Percentiles rank a stretch among this genome's conserved stretches.
Evolutionary conservation across 2,888 invertebrate species (phyloP).

Genomic region (Lochmaea crataegi): DNA sequence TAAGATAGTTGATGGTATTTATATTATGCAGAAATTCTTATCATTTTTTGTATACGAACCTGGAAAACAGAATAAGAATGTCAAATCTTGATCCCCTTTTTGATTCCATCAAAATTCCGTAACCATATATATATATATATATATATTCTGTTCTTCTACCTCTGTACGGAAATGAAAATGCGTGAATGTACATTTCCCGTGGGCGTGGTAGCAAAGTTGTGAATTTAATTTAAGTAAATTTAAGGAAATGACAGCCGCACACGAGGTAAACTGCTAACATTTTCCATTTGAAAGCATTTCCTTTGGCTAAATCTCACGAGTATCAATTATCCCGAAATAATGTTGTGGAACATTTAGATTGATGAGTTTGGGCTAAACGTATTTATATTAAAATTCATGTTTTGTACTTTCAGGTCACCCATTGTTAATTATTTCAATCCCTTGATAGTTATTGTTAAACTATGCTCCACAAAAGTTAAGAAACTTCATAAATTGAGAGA

Average conservation of each 20-base stretch:
- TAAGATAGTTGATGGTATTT: too few relatives aligned
- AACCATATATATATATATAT: constrained; percentile 6
- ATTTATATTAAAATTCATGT: neutral
- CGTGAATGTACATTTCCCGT: constrained; percentile 56
- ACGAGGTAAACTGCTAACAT: constrained; percentile 38
- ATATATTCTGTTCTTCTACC: constrained; percentile 7
- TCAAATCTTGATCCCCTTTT: constrained; percentile 24
- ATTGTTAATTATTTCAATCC: neutral
- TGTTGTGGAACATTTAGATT: constrained; percentile 32
- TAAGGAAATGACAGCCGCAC: constrained; percentile 49
- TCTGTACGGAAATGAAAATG: constrained; percentile 55
- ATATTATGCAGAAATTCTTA: too few relatives aligned
- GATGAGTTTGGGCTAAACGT: constrained; percentile 16
- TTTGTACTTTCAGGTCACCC: neutral
- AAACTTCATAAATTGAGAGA: too few relatives aligned
- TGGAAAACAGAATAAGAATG: too few relatives aligned
- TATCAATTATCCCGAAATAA: constrained; percentile 51
- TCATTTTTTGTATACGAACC: too few relatives aligned
- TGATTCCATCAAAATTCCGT: constrained; percentile 26
- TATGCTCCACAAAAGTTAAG: too few relatives aligned
- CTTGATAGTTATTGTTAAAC: neutral
- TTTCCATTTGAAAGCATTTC: constrained; percentile 41
- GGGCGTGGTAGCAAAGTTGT: constrained; percentile 48
- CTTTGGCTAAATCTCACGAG: constrained; percentile 41
- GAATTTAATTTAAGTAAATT: constrained; percentile 55